These are phyloP conservation scores for Amphibalanus amphitrite DNA, from an alignment of 1,140 invertebrate genomes.

Conservation along the genomic window DNA sequence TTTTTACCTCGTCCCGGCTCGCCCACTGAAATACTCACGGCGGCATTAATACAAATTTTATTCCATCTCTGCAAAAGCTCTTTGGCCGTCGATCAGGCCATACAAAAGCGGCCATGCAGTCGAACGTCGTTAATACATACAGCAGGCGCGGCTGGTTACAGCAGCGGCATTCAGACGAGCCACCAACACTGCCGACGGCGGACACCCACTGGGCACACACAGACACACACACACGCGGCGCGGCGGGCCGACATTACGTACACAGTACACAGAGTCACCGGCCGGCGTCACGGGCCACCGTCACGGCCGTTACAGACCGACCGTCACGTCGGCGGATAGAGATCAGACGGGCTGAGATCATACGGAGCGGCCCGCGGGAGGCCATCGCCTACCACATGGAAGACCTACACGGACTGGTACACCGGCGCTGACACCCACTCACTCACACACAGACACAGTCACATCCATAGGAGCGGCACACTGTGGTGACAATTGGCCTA, in stretches of 20 bases:
- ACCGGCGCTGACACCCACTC: too few species aligned
- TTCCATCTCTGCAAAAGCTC: conserved; percentile 1
- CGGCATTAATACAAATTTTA: not conserved
- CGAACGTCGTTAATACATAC: not conserved
- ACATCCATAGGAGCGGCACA: not conserved
- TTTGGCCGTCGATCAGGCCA: not conserved
- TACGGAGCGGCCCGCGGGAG: too few species aligned
- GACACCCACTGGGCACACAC: too few species aligned
- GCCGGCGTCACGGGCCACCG: too few species aligned
- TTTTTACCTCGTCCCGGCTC: not conserved
- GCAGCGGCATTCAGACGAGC: not conserved
- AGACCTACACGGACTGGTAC: not conserved
- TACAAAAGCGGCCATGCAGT: not conserved
- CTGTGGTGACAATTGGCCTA: not conserved
- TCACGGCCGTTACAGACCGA: not conserved
- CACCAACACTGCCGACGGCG: too few species aligned
- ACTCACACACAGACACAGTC: not conserved
- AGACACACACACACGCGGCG: too few species aligned
- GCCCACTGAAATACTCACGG: not conserved
- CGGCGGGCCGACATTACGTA: too few species aligned
- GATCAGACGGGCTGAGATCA: too few species aligned
- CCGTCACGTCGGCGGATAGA: not conserved
- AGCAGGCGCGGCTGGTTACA: not conserved
- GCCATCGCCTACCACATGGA: not conserved
- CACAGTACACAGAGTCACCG: too few species aligned